Base-by-base conservation (phyloP, 2,888 invertebrate species). In the Drosophila pseudotakahashii region DNA sequence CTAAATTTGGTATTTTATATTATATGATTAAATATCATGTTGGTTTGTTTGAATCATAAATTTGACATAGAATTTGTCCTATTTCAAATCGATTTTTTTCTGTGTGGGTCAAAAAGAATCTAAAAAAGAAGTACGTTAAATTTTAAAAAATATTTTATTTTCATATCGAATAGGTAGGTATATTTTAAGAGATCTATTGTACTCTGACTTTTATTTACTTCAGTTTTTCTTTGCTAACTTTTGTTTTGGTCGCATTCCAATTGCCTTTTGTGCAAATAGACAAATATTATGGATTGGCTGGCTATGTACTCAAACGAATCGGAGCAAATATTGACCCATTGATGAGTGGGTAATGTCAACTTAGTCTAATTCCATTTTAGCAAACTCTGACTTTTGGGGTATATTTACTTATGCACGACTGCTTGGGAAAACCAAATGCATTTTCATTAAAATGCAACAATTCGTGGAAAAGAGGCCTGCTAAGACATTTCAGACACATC, bases 271-370 rank as follows among this genome's bases (percentile, higher is more conserved):
- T 19, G 48, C 55, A 62, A 68, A 57, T 61, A 47, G 30, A 7
- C 75, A 79, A 79, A 81, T 81, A 77, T 77, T 72, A 42, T 61
- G 64, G 47, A 44, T 36, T 50, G 23, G 13, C 10, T 64, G 19
- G 37, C 2, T 6, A 42, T 73, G 41, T 67, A 47, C 47, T 30
- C 23, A 37, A 55, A 36, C 42, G 50, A 50, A 51, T 51, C 34
- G 34, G 53, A 53, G 26, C 50, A 52, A 81, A 69, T 75, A 62
- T 77, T 75, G 62, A 62, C 53, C 23, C 48, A 70, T 50, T 50
- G 68, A 59, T 78, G 78, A 80, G 53, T 74, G 74, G 74, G 53
- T 54, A 50, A 52, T 51, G 57, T 69, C 42, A 52, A 70, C 55
- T 63, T 47, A 45, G 54, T 64, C 54, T 63, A 34, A 50, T 55